These are phyloP conservation scores for Notiomystis cincta DNA, from an alignment of 2,113 vertebrate genomes.

Conservation along the genomic window DNA sequence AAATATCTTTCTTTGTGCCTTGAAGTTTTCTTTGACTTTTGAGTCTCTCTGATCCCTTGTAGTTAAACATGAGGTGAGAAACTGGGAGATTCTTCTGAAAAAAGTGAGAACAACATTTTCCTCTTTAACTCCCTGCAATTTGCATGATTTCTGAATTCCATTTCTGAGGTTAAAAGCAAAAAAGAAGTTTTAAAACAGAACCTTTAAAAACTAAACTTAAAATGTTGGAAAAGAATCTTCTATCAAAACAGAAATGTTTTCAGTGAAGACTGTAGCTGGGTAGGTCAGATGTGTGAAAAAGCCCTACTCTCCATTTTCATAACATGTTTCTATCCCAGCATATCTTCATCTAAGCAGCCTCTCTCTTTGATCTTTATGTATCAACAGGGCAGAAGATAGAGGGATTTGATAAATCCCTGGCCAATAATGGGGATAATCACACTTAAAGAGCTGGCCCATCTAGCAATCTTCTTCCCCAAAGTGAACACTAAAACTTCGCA, in stretches of 20 bases:
- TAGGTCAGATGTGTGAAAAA: background rate
- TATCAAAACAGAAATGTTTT: background rate
- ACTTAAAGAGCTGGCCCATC: background rate
- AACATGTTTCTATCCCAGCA: background rate
- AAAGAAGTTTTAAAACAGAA: background rate
- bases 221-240: background rate
- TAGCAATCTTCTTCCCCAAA: background rate
- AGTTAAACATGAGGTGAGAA: background rate
- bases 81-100: background rate
- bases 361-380: background rate
- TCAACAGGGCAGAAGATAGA: background rate
- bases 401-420: background rate
- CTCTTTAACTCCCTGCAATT: background rate
- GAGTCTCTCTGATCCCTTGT: background rate
- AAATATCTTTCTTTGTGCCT: background rate
- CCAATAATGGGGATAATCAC: background rate
- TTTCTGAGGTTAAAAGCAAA: background rate
- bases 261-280: background rate
- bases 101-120: background rate
- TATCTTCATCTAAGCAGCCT: background rate
- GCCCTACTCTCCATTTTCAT: background rate
- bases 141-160: background rate
- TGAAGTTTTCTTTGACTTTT: background rate
- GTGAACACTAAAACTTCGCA: background rate
- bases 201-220: background rate